Evolutionary conservation across 2,888 invertebrate species (phyloP), one percentile per base, ranked within the genome.

Genomic region (Cremastinae sp.): DNA sequence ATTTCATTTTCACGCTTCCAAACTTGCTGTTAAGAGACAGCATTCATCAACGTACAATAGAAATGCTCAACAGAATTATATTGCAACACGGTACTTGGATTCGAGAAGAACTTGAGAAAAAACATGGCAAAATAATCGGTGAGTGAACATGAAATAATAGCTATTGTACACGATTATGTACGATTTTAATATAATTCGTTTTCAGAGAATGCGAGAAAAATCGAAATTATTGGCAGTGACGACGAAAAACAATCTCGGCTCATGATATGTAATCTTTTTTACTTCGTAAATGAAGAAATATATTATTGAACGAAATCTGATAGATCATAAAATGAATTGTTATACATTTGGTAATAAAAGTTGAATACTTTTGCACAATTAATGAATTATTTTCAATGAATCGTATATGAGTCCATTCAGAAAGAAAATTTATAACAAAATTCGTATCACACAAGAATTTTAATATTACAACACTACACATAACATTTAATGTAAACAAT

Each of bases 251-350:
- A 78, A 47, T 88, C 88, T 18, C 84, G 89, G n/a, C 82, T 88
- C 1, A 86, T 82, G 81, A 87, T 89, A 53, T 88, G 86, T 56
- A 89, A 89, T 81, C 81, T 89, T 54, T 87, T 89, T 78, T 88
- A 89, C 56, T 88, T 87, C 70, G 69, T 87, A 34, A 83, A 88
- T 74, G 82, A 82, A 34, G 83, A 88, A 75, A 78, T 87, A 72
- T 89, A 88, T 72, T 88, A 83, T 79, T 88, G 70, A 86, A 43
- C n/a, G n/a, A n/a, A n/a, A n/a, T n/a, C n/a, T n/a, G n/a, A n/a
- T n/a, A n/a, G n/a, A 28, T 28, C 2, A 5, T 28, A 5, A 28
- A 28, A 3, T 2, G 28, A 28, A 28, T 28, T 28, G 28, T 28
- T n/a, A n/a, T n/a, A n/a, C n/a, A n/a, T n/a, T n/a, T n/a, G n/a